Conservation (phyloP, 2,888 invertebrate species). For the Panzeria rudis region DNA sequence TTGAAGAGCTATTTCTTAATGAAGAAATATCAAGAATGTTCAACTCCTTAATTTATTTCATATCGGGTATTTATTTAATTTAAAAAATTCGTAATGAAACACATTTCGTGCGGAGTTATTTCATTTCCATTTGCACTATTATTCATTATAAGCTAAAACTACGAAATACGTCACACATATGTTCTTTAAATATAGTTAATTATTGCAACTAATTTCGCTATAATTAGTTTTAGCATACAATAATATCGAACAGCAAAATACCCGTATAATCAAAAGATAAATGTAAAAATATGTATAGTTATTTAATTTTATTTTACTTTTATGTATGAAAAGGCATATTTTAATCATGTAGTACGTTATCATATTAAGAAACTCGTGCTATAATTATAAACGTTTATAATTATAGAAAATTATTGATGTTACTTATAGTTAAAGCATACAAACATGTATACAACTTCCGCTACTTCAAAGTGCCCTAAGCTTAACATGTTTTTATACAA, state of each 20-base stretch:
- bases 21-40: too few species aligned
- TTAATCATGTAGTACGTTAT: background rate
- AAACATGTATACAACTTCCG: background rate
- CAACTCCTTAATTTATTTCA: too few species aligned
- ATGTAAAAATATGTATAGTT: too few species aligned
- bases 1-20: too few species aligned
- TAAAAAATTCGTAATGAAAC: background rate
- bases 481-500: background rate
- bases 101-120: too few species aligned
- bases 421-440: background rate
- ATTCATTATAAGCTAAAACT: too few species aligned
- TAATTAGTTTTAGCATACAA: background rate
- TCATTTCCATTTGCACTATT: too few species aligned
- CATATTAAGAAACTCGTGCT: background rate
- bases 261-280: background rate
- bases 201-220: background rate
- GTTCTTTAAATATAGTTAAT: background rate
- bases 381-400: background rate
- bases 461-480: background rate
- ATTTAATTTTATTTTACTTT: too few species aligned
- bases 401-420: constrained; percentile 26
- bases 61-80: too few species aligned
- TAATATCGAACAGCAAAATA: background rate
- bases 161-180: background rate
- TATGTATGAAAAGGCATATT: background rate